phyloP scores from a whole-genome alignment of 2,113 vertebrate genomes.

The Cercocebus atys region DNA sequence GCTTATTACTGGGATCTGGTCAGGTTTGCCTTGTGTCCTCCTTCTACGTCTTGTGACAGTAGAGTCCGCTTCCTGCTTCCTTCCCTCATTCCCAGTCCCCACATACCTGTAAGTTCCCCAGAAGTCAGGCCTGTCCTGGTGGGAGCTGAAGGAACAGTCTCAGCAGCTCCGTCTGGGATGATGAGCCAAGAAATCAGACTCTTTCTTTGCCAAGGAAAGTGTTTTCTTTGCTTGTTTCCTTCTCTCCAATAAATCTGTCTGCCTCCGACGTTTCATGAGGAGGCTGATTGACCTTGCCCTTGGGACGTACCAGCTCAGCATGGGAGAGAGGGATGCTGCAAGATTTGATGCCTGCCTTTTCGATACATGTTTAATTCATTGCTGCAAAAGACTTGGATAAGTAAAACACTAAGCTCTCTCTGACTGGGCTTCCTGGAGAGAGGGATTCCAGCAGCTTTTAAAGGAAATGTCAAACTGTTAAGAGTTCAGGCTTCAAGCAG shows the following conservation, averaged over 20 bases:
- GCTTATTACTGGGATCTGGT: not conserved
- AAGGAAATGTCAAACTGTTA: slow-evolving; percentile 73
- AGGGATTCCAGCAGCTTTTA: slow-evolving; percentile 45
- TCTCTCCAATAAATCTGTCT: slow-evolving; percentile 72
- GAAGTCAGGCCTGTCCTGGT: not conserved
- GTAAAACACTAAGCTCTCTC: slow-evolving; percentile 61
- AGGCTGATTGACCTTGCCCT: slow-evolving; percentile 75
- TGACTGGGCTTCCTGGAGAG: not conserved
- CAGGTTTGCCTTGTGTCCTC: slow-evolving; percentile 12
- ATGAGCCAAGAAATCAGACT: slow-evolving; percentile 66
- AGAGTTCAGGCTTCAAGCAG: slow-evolving; percentile 70
- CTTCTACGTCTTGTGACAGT: not conserved
- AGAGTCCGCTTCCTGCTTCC: not conserved
- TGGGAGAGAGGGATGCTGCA: slow-evolving; percentile 66
- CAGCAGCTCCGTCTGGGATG: slow-evolving; percentile 49
- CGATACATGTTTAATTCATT: slow-evolving; percentile 83
- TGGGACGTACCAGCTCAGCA: slow-evolving; percentile 72
- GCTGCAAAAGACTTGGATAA: slow-evolving; percentile 64
- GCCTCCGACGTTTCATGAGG: slow-evolving; percentile 42
- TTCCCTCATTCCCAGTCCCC: slow-evolving; percentile 12
- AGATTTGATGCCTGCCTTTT: slow-evolving; percentile 74
- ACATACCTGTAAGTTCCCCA: not conserved
- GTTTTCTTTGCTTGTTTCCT: slow-evolving; percentile 66
- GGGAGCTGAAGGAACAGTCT: slow-evolving; percentile 38
- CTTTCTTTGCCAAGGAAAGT: slow-evolving; percentile 51